Evolutionary conservation across 2,797 vertebrate species (phyloP), one percentile per base, ranked within the genome.

Genomic region (Lagorchestes hirsutus): DNA sequence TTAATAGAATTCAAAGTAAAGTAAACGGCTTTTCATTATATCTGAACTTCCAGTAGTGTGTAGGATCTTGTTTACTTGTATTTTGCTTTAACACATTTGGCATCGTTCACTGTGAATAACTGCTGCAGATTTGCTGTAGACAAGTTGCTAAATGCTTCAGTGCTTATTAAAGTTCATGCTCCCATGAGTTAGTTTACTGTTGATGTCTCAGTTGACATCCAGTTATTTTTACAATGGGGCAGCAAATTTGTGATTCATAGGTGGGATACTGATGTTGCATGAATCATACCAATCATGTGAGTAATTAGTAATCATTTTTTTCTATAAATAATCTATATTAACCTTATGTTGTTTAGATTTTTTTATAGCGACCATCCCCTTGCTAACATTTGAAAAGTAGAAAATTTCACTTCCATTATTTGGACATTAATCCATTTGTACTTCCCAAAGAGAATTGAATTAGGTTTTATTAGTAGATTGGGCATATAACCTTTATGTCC

Each of bases 391-490:
- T 94, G 95, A 97, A 98, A 0, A 82, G 82, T 94, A 96, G 95
- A 93, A 92, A 92, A 93, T 95, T 55, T 98, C 92, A 3, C 87
- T 97, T 98, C 95, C 92, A 87, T 95, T 97, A 92, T 96, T 98
- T 98, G 92, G 95, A 97, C 96, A 96, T 96, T 96, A 98, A 98
- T 98, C 97, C 97, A 98, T 98, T 98, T 98, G 98, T 95, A 98
- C 98, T 98, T 98, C 98, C 98, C 98, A 96, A 96, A 91, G 98
- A 98, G 98, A 98, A 98, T 95, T 0, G 55, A 98, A 98, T 99
- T 99, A 98, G 94, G 82, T 98, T 99, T 99, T 99, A 99, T 98
- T 98, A 98, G 98, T 98, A 98, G 98, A 98, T 98, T 97, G 99
- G 98, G 98, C 98, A 98, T 97, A 91, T 99, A 99, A 99, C 97